These are phyloP conservation scores for Tychaedon coryphoeus DNA, from an alignment of 2,113 vertebrate genomes.

Conservation along the genomic window DNA sequence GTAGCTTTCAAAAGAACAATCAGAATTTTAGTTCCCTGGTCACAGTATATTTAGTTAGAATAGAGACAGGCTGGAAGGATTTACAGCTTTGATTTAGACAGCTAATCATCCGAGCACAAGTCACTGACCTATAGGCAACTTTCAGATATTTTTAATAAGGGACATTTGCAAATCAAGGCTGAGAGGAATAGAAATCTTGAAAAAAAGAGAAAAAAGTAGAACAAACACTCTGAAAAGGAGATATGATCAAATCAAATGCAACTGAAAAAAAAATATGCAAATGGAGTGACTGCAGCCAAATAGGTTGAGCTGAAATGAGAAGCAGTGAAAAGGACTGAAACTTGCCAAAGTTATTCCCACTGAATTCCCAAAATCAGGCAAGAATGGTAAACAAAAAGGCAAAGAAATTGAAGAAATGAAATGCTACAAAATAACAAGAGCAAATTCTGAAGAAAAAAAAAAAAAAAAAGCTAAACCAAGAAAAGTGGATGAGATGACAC, in stretches of 20 bases:
- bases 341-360: background rate
- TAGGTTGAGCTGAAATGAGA: background rate
- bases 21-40: background rate
- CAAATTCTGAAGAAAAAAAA: no score
- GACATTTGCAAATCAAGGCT: background rate
- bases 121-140: background rate
- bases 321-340: background rate
- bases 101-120: background rate
- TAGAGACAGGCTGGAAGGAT: background rate
- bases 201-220: background rate
- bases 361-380: accelerated
- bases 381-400: background rate
- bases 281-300: no score
- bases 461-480: accelerated
- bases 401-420: no score
- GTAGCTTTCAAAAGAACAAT: background rate
- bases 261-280: background rate
- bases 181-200: background rate
- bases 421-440: background rate
- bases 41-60: background rate
- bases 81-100: background rate
- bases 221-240: background rate
- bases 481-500: no score
- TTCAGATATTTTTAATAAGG: background rate
- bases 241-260: background rate